phyloP scores from a whole-genome alignment of 2,888 invertebrate species.

The Agrotis ipsilon region DNA sequence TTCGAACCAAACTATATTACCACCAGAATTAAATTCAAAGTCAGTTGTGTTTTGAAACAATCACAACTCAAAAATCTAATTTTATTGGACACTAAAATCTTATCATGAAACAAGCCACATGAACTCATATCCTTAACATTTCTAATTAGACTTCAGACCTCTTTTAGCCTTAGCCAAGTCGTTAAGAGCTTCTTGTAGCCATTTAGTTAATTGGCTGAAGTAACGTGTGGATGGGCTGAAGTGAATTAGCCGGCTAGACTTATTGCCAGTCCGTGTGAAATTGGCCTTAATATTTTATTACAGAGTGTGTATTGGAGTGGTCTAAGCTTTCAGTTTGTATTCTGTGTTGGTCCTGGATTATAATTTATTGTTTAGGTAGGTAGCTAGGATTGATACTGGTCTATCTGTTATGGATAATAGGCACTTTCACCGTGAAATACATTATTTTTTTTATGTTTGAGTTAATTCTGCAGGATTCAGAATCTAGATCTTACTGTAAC shows the following conservation, averaged over 20 bases:
- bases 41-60: no score
- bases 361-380: neutral
- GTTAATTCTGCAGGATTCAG: no score
- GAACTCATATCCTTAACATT: neutral
- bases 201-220: conserved; percentile 49
- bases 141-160: conserved; percentile 3
- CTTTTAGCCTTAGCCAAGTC: conserved; percentile 2
- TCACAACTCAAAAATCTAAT: no score
- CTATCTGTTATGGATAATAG: no score
- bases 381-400: neutral
- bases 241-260: conserved; percentile 25
- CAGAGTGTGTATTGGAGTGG: neutral
- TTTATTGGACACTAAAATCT: no score
- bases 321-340: neutral
- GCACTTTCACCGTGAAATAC: no score
- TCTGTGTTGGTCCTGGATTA: neutral
- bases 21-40: no score
- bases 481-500: no score
- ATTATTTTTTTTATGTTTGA: no score
- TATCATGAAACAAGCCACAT: neutral
- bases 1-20: no score
- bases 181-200: conserved; percentile 36
- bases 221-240: conserved; percentile 17
- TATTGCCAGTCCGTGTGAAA: conserved; percentile 28
- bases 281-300: conserved; percentile 34